Base-by-base conservation (phyloP, 2,888 invertebrate species). In the Exocentrus adspersus region DNA sequence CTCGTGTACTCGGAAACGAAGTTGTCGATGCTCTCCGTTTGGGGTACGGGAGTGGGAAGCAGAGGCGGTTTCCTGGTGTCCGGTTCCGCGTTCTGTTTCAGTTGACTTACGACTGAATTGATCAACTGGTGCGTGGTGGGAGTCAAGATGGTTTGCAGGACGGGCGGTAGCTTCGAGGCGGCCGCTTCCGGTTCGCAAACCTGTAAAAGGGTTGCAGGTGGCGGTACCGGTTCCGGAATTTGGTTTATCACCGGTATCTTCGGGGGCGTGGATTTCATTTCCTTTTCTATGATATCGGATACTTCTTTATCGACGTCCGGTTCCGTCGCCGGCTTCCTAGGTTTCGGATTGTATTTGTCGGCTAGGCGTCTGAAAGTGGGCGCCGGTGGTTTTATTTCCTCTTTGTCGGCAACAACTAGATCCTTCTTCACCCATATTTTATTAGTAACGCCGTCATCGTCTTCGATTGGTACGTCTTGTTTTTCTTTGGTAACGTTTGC, bases 261-360 rank as follows among this genome's bases (percentile, higher is more conserved):
- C 14, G 71, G 67, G 7, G 69, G 71, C 1, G 68, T 59, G 5
- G 41, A 60, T 58, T 72, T 75, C 73, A 74, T 77, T 20, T 64
- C 70, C 28, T 71, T 70, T 57, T 77, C 76, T 28, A 75, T 75
- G 46, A 68, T 74, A 1, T 74, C 73, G 0, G 78, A 69, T 37
- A 79, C 77, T 14, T 72, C 70, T 60, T 79, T 80, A 32, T 81
- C 80, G 3, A 77, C 78, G 41, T 77, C 75, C 67, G 74, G n/a
- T 5, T 71, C 72, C 2, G 67, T 32, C 6, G 65, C 46, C 16
- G 71, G 58, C 65, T 74, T 78, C 30, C 81, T 77, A 1, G 84
- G 84, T 75, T 82, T 83, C 1, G 83, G 84, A 72, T 84, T 81
- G 62, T 84, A 85, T 72, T 84, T 85, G 63, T 83, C 81, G 1